Evolutionary conservation across 2,797 vertebrate species (phyloP), one percentile per base, ranked within the genome.

Genomic region (Fistularia tabacaria): DNA sequence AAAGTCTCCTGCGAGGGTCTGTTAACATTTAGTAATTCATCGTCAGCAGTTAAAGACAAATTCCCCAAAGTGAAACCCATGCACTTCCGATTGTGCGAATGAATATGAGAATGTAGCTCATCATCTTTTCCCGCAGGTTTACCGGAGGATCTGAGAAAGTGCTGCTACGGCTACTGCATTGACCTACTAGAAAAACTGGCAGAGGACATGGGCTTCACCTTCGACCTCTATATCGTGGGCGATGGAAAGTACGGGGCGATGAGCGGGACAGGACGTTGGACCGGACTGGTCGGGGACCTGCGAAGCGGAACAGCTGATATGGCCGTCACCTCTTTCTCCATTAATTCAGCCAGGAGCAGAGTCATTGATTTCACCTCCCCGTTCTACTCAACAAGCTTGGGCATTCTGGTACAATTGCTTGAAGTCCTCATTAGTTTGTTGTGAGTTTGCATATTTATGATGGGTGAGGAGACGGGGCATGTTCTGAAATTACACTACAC

Each of bases 341-440:
- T 98, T 85, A 98, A 97, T 79, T 96, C 95, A 0, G 95, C 94
- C 0, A 85, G 95, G 52, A 97, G 94, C 64, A 90, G 91, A 69
- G 94, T 97, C 74, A 89, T 98, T 0, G 96, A 99, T 69, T 99
- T 99, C 89, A 99, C 95, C 73, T 96, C 94, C 56, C 95, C 96
- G 52, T 98, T 99, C 87, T 98, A 97, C 88, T 97, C 96, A 86
- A 99, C 95, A 85, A 98, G 96, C 87, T 79, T 98, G 80, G 94
- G 94, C 79, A 98, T 98, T 87, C 81, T 97, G 85, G 96, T 89
- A 87, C 49, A 3, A 10, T 3, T 9, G 53, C 71, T 62, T 36
- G 0, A 25, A 62, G 60, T 65, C 66, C 51, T 71, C 49, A 56
- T 72, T 65, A 60, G 15, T 47, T 62, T 55, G 40, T 40, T 58